Conservation (phyloP, 1,140 invertebrate species). For the Thalassaphorura encarpata region DNA sequence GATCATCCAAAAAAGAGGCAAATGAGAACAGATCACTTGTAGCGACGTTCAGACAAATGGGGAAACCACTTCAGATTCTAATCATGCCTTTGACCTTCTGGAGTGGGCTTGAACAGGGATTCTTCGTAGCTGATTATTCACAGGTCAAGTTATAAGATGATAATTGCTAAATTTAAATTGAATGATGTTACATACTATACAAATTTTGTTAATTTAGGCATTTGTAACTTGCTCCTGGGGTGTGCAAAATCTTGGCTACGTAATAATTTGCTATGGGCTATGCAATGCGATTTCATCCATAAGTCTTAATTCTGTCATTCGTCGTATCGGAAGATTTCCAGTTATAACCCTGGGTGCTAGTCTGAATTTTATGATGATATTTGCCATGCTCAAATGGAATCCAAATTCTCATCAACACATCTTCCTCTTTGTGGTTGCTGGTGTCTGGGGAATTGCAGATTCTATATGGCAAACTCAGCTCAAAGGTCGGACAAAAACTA, state of each 20-base stretch:
- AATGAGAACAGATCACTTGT: neutral
- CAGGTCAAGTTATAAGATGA: too few relatives aligned
- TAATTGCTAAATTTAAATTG: too few relatives aligned
- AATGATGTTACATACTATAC: too few relatives aligned
- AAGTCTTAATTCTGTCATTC: constrained; percentile 81
- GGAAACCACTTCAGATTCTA: constrained; percentile 54
- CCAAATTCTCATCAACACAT: constrained; percentile 66
- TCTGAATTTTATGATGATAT: constrained; percentile 53
- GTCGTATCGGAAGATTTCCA: constrained; percentile 76
- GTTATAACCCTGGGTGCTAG: constrained; percentile 67
- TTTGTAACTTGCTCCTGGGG: constrained; percentile 74
- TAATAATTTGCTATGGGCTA: constrained; percentile 85
- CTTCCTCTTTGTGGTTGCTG: constrained; percentile 70
- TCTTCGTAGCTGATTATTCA: too few relatives aligned
- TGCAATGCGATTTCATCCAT: constrained; percentile 81
- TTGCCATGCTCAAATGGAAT: constrained; percentile 66
- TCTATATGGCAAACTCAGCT: constrained; percentile 97
- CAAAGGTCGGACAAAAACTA: constrained; percentile 67
- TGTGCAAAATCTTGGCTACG: constrained; percentile 81
- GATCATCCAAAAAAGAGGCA: neutral
- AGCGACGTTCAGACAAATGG: neutral
- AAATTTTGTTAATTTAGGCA: too few relatives aligned
- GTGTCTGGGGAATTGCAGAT: constrained; percentile 82
- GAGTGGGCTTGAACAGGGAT: neutral
- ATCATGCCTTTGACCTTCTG: constrained; percentile 85